A percentile compares a stretch with the other conserved stretches of the same genome.
These are phyloP conservation scores for Tetramorium simillimum DNA, from an alignment of 1,140 invertebrate species.

Conservation along the genomic window DNA sequence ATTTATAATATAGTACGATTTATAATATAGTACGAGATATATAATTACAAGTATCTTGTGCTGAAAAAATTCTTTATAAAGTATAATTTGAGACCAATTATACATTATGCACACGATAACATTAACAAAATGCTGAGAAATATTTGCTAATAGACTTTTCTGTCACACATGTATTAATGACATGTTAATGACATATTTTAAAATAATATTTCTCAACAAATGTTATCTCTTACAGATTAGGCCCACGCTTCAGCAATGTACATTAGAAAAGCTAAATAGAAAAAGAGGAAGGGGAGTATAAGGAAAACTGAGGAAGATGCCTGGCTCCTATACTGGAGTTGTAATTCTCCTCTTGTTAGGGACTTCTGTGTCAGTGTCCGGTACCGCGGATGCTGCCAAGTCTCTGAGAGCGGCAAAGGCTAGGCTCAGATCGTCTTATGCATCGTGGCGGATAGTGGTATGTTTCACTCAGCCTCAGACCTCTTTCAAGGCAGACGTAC, in stretches of 20 bases:
- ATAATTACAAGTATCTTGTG: conserved; percentile 7
- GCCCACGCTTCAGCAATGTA: conserved; percentile 40
- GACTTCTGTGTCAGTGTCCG: conserved; percentile 56
- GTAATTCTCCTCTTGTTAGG: conserved; percentile 72
- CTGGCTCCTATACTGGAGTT: conserved; percentile 65
- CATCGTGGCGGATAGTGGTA: conserved; percentile 81
- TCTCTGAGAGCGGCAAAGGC: conserved; percentile 72
- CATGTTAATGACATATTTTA: neutral
- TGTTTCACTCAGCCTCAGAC: conserved; percentile 82
- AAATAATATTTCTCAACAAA: neutral
- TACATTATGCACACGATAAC: neutral
- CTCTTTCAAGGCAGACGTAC: conserved; percentile 79
- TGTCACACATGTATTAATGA: neutral
- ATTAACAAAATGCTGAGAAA: neutral
- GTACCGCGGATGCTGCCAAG: conserved; percentile 66
- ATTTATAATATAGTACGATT: neutral
- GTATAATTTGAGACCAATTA: neutral
- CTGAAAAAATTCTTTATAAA: neutral
- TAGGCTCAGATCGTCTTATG: conserved; percentile 65
- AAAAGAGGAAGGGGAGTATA: conserved; percentile 54
- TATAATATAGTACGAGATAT: neutral
- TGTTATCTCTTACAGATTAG: conserved; percentile 61
- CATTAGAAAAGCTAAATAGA: conserved; percentile 57
- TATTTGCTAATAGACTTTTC: conserved; percentile 2
- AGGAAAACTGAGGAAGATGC: conserved; percentile 77